Evolutionary conservation across 2,888 invertebrate species (phyloP).

Genomic region (Lithophane semibrunnea): DNA sequence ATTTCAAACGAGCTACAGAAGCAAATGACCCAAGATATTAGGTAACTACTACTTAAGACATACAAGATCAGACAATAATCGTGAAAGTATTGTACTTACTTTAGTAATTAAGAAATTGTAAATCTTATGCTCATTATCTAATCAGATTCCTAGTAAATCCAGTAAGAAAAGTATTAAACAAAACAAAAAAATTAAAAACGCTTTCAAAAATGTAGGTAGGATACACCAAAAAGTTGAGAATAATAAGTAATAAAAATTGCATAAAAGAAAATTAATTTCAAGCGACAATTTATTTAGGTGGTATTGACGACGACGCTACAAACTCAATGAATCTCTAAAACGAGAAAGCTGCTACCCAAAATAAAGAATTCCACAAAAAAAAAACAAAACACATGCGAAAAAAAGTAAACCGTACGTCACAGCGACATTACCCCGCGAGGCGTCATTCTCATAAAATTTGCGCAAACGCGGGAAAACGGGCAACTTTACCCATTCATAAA

Average conservation of each 20-base stretch:
- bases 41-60: not conserved
- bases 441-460: slow-evolving; percentile 72
- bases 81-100: not conserved
- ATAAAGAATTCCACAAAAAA: slow-evolving; percentile 38
- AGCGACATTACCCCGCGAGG: slow-evolving; percentile 56
- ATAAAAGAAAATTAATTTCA: no score
- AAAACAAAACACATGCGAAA: slow-evolving; percentile 27
- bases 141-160: not conserved
- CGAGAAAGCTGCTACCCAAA: slow-evolving; percentile 1
- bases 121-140: not conserved
- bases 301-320: not conserved
- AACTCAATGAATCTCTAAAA: slow-evolving; percentile 12
- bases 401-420: slow-evolving; percentile 44
- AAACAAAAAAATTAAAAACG: no score
- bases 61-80: not conserved
- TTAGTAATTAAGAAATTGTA: not conserved
- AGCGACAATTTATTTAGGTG: no score
- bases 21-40: slow-evolving; percentile 48
- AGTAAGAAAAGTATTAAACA: not conserved
- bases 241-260: no score
- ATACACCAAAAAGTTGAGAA: no score
- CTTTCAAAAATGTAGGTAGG: no score
- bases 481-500: slow-evolving; percentile 72
- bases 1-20: slow-evolving; percentile 38
- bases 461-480: slow-evolving; percentile 69